These are phyloP conservation scores for Heliothis peltigera DNA, from an alignment of 2,888 invertebrate genomes.

Conservation along the genomic window DNA sequence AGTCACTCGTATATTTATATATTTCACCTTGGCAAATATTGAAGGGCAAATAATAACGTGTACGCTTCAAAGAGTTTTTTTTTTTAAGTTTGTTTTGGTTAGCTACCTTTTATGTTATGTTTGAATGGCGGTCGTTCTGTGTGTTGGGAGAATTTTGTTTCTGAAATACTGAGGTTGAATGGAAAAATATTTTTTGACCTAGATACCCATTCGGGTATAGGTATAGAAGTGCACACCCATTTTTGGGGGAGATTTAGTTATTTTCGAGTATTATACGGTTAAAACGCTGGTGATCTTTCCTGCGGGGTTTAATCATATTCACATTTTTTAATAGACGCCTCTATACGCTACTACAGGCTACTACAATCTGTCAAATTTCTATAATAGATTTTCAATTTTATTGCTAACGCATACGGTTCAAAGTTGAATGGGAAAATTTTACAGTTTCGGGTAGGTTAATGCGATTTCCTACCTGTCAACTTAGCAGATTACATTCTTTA, in stretches of 20 bases:
- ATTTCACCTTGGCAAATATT: constrained; percentile 41
- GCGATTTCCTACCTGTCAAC: too few relatives aligned
- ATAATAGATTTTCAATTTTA: too few relatives aligned
- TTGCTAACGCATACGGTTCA: too few relatives aligned
- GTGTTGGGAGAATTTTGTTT: neutral
- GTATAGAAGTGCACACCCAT: neutral
- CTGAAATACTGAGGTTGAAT: neutral
- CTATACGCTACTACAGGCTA: too few relatives aligned
- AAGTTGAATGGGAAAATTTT: too few relatives aligned
- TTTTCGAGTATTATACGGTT: too few relatives aligned
- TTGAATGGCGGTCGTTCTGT: constrained; percentile 4
- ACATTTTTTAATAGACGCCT: too few relatives aligned
- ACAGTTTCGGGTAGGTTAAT: too few relatives aligned
- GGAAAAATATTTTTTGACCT: neutral
- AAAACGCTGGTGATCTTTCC: too few relatives aligned
- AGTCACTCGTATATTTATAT: constrained; percentile 9
- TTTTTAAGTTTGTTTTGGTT: constrained; percentile 23
- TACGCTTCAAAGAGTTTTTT: constrained; percentile 36
- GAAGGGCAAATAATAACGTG: constrained; percentile 29
- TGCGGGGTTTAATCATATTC: too few relatives aligned
- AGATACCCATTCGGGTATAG: neutral
- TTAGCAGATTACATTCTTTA: too few relatives aligned
- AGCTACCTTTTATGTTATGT: constrained; percentile 12
- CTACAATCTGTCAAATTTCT: too few relatives aligned
- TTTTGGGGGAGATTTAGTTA: neutral